A percentile compares a stretch with the other conserved stretches of the same genome.
These are phyloP conservation scores for Tokudaia muenninki DNA, from an alignment of 2,797 vertebrate genomes.

Conservation along the genomic window DNA sequence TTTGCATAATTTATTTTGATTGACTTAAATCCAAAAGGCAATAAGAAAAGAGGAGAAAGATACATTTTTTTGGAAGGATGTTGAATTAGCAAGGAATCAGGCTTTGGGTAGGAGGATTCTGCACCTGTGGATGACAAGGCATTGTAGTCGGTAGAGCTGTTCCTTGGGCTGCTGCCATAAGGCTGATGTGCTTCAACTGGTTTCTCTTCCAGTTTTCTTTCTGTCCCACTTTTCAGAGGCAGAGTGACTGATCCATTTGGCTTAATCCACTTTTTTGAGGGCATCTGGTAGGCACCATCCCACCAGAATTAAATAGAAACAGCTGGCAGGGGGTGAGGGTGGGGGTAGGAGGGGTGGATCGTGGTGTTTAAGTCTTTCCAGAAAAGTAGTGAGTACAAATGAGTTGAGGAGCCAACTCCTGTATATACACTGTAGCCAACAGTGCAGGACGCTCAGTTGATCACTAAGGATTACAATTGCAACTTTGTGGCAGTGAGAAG, in stretches of 20 bases:
- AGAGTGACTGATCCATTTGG: neutral
- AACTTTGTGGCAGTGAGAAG: neutral
- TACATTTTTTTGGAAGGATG: neutral
- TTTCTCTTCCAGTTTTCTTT: neutral
- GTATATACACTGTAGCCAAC: neutral
- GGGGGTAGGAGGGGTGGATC: neutral
- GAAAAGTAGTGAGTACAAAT: neutral
- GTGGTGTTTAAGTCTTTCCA: neutral
- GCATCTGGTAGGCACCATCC: neutral
- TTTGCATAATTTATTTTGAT: slow-evolving; percentile 3
- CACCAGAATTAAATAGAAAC: neutral
- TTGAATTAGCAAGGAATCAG: neutral
- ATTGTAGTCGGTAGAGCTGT: neutral
- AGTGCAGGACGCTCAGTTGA: neutral
- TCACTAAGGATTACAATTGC: neutral
- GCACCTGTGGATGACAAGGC: neutral
- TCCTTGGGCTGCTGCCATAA: neutral
- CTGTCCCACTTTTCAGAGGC: neutral
- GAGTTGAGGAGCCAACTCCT: neutral
- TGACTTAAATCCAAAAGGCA: slow-evolving; percentile 30
- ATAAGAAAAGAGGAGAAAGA: neutral
- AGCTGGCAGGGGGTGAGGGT: neutral
- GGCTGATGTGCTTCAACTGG: neutral
- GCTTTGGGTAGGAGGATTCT: neutral
- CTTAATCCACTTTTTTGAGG: neutral